Evolutionary conservation across 2,113 vertebrate species (phyloP).

Genomic region (Manacus vitellinus): DNA sequence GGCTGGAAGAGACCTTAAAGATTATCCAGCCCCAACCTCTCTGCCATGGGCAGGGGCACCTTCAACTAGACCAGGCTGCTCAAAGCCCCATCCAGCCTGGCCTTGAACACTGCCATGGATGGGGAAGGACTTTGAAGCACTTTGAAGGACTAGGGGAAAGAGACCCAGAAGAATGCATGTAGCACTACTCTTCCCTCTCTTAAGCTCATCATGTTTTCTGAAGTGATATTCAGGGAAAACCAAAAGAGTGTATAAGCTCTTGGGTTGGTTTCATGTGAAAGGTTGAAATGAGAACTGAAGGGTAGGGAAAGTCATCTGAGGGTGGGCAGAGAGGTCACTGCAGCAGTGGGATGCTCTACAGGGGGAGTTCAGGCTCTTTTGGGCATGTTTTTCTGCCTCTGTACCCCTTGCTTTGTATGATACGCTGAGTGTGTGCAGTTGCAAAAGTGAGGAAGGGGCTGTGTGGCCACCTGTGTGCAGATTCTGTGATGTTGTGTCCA

Average conservation of each 20-base stretch:
- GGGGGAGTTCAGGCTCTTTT: neutral
- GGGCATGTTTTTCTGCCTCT: neutral
- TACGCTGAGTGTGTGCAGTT: rapidly evolving
- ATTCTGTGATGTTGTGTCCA: neutral
- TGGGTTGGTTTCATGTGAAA: neutral
- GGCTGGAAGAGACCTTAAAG: neutral
- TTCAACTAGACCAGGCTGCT: neutral
- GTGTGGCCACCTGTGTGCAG: neutral
- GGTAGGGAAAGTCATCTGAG: neutral
- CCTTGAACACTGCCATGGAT: neutral
- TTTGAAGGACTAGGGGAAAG: neutral
- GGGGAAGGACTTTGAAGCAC: neutral
- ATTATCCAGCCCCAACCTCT: neutral
- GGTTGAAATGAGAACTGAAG: neutral
- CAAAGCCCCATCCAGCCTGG: neutral
- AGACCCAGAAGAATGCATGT: neutral
- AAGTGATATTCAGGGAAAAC: neutral
- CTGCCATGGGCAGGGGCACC: neutral
- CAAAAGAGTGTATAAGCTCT: neutral
- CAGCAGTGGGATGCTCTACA: neutral
- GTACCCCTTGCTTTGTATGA: neutral
- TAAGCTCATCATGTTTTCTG: neutral
- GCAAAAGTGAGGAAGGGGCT: neutral
- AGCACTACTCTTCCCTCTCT: neutral
- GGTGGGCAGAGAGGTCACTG: neutral